These are phyloP conservation scores for Habropoda laboriosa DNA, from an alignment of 1,140 invertebrate genomes.

Conservation along the genomic window DNA sequence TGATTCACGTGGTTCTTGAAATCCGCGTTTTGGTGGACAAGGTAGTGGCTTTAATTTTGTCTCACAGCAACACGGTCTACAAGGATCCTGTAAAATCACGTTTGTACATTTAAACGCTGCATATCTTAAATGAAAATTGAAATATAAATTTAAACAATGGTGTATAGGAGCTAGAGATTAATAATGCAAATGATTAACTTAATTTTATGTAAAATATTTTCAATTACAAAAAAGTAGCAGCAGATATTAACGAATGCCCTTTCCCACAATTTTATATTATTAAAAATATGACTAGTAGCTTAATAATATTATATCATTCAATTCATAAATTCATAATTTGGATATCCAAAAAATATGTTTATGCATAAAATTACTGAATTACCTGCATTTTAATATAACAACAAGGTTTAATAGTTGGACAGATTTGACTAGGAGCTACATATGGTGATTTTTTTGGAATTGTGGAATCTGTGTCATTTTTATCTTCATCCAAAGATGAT, in stretches of 20 bases:
- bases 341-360: neutral
- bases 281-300: too few relatives aligned
- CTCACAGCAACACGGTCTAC: conserved; percentile 44
- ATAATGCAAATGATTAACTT: too few relatives aligned
- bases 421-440: conserved; percentile 18
- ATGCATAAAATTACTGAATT: neutral
- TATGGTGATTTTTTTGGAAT: conserved; percentile 11
- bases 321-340: neutral
- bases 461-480: neutral
- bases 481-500: neutral
- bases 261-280: too few relatives aligned
- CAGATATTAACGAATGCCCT: too few relatives aligned
- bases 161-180: neutral
- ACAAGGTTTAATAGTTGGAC: conserved; percentile 22
- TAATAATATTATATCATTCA: too few relatives aligned
- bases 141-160: neutral
- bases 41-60: conserved; percentile 30
- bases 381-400: conserved; percentile 71
- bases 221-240: neutral
- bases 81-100: conserved; percentile 60
- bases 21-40: conserved; percentile 58
- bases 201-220: neutral
- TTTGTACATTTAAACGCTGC: neutral
- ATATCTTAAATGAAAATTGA: neutral
- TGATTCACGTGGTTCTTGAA: conserved; percentile 40